These are phyloP conservation scores for Mus spicilegus DNA, from an alignment of 2,113 vertebrate species.

Conservation along the genomic window DNA sequence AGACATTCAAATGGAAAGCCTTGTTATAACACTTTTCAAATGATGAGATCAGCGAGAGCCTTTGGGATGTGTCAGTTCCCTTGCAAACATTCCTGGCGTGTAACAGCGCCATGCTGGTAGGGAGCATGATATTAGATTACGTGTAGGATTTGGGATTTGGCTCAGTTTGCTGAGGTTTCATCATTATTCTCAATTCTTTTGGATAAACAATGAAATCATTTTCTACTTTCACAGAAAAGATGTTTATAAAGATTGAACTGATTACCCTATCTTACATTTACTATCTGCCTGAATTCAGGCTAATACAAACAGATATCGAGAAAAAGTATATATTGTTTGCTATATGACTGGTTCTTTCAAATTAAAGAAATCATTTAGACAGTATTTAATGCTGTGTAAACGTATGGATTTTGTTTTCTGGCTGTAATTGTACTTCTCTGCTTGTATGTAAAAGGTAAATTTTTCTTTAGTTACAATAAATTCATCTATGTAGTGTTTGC, in stretches of 20 bases:
- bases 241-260: conserved; percentile 58
- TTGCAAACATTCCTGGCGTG: not conserved
- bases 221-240: conserved; percentile 52
- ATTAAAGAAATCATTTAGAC: not conserved
- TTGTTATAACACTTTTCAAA: not conserved
- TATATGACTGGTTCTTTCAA: not conserved
- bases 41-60: conserved; percentile 11
- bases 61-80: not conserved
- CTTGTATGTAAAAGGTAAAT: not conserved
- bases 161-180: not conserved
- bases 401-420: not conserved
- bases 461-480: conserved; percentile 10
- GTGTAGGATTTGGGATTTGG: not conserved
- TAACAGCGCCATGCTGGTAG: not conserved
- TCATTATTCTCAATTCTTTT: not conserved
- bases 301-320: conserved; percentile 45
- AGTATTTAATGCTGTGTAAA: not conserved
- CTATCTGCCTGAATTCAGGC: not conserved
- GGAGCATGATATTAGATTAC: not conserved
- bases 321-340: not conserved
- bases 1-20: not conserved
- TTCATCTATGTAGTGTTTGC: not conserved
- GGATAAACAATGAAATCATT: conserved; percentile 62
- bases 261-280: conserved; percentile 52
- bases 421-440: not conserved